Conservation (phyloP, 2,888 invertebrate genomes). For the Nemotelus nigrinus region DNA sequence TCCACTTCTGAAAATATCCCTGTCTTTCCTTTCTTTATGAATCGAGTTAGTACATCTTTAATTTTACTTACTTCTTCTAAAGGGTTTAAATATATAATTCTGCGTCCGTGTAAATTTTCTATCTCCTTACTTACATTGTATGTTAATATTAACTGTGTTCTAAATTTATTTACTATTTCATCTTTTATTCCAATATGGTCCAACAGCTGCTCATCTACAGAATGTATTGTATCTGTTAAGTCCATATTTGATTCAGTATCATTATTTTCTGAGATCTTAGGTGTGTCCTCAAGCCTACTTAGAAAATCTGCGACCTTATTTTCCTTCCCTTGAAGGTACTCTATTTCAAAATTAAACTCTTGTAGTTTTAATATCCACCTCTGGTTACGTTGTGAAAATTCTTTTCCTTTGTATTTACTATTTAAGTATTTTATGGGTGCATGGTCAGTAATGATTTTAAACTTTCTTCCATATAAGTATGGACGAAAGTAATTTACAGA, state of each 20-base stretch:
- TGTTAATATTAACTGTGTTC: constrained; percentile 50
- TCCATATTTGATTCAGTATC: constrained; percentile 43
- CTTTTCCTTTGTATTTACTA: constrained; percentile 48
- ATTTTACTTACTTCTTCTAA: constrained; percentile 29
- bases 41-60: constrained; percentile 43
- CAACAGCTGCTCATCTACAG: constrained; percentile 44
- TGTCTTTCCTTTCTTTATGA: constrained; percentile 42
- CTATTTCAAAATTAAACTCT: constrained; percentile 47
- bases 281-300: constrained; percentile 47
- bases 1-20: constrained; percentile 49
- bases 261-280: constrained; percentile 45
- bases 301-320: constrained; percentile 49
- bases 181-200: constrained; percentile 49
- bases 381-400: constrained; percentile 47
- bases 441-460: constrained; percentile 50
- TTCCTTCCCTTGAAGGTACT: constrained; percentile 39
- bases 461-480: constrained; percentile 48
- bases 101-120: constrained; percentile 38
- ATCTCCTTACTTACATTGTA: constrained; percentile 46
- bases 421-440: constrained; percentile 48
- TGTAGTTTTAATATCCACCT: constrained; percentile 49
- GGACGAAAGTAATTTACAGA: constrained; percentile 48
- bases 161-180: constrained; percentile 51
- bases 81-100: constrained; percentile 47
- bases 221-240: constrained; percentile 40